Evolutionary conservation across 2,113 vertebrate species (phyloP).

Genomic region (Salminus brasiliensis): DNA sequence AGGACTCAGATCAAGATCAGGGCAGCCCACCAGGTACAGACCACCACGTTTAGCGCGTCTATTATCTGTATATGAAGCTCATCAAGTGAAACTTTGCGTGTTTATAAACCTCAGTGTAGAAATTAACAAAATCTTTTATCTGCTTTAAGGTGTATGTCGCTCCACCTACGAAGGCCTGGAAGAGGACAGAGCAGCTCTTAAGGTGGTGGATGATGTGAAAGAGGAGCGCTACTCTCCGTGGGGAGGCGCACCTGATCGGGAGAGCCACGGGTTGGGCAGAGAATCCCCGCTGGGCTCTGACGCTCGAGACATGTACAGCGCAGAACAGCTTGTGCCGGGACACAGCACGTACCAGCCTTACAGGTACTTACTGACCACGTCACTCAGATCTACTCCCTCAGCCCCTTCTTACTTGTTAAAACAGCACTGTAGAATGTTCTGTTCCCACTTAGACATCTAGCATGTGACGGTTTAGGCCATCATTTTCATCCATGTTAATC

Average conservation of each 20-base stretch:
- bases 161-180: conserved; percentile 70
- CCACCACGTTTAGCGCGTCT: background rate
- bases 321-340: conserved; percentile 83
- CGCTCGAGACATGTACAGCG: conserved; percentile 72
- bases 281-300: conserved; percentile 71
- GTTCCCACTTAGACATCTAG: too few species aligned
- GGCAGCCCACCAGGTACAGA: conserved; percentile 66
- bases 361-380: conserved; percentile 67
- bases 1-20: conserved; percentile 70
- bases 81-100: background rate
- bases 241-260: conserved; percentile 71
- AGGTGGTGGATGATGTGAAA: conserved; percentile 67
- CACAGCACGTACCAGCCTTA: conserved; percentile 77
- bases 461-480: too few species aligned
- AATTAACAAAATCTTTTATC: background rate
- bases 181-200: conserved; percentile 64
- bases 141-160: conserved; percentile 62
- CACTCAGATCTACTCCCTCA: too few species aligned
- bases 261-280: conserved; percentile 60
- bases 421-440: too few species aligned
- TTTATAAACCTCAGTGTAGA: background rate
- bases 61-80: background rate
- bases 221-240: conserved; percentile 80
- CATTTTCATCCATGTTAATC: background rate
- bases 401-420: too few species aligned